phyloP scores from a whole-genome alignment of 2,797 vertebrate genomes.

The Oceanodroma leucorhoa region DNA sequence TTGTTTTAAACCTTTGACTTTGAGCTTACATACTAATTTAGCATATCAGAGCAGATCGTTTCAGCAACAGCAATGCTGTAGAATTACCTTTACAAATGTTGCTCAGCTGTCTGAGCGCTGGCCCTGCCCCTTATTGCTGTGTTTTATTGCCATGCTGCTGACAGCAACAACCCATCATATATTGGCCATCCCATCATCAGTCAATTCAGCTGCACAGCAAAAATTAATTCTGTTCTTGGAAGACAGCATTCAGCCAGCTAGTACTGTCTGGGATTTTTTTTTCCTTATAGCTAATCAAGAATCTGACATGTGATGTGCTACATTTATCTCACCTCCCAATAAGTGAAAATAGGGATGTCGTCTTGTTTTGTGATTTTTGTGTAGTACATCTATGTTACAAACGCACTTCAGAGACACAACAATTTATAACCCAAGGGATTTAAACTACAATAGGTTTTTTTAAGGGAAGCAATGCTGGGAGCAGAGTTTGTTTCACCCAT shows the following conservation, averaged over 20 bases:
- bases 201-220: background rate
- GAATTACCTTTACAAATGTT: background rate
- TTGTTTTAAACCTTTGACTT: background rate
- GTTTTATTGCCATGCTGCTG: background rate
- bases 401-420: background rate
- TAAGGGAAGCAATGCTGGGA: background rate
- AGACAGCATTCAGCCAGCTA: background rate
- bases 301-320: background rate
- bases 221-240: background rate
- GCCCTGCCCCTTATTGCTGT: background rate
- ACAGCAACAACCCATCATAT: background rate
- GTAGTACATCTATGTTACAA: background rate
- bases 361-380: background rate
- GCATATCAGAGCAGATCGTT: background rate
- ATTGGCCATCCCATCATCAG: background rate
- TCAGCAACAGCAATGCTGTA: background rate
- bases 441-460: background rate
- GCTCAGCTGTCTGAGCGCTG: background rate
- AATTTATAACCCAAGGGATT: fast-evolving
- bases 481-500: background rate
- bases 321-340: background rate
- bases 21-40: background rate
- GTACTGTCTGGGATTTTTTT: background rate
- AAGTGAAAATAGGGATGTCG: background rate
- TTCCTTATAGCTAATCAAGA: background rate